A percentile compares a stretch with the other conserved stretches of the same genome.
These are phyloP conservation scores for Disparrhopalites patrizii DNA, from an alignment of 2,888 invertebrate genomes.

Conservation along the genomic window DNA sequence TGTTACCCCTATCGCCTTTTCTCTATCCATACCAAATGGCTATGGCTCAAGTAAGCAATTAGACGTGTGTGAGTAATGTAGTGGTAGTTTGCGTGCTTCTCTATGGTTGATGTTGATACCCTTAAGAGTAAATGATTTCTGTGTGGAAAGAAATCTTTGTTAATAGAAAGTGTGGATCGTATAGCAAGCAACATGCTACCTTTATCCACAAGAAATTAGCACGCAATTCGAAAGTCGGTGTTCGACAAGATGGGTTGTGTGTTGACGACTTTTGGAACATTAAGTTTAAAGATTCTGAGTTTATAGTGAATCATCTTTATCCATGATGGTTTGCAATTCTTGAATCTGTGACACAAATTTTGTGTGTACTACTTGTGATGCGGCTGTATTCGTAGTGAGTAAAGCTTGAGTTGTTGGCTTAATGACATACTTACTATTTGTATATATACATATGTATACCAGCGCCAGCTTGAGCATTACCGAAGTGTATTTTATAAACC, in stretches of 20 bases:
- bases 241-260: constrained; percentile 37
- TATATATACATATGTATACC: no score
- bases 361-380: background rate
- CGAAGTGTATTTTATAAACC: background rate
- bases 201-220: constrained; percentile 43
- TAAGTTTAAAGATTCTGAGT: constrained; percentile 36
- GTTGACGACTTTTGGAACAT: constrained; percentile 49
- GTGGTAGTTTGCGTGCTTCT: background rate
- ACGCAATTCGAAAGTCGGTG: constrained; percentile 35
- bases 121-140: no score
- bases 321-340: constrained; percentile 8
- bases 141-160: no score
- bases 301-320: background rate
- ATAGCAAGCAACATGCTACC: background rate
- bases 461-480: background rate
- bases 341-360: constrained; percentile 6
- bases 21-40: constrained; percentile 86
- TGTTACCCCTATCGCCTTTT: constrained; percentile 82
- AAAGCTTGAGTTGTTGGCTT: background rate
- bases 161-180: background rate
- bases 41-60: constrained; percentile 51
- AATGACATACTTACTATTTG: background rate
- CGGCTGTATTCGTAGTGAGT: background rate
- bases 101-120: no score
- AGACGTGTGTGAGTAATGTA: background rate